phyloP scores from a whole-genome alignment of 2,888 invertebrate genomes.

The Synanthedon tipuliformis region DNA sequence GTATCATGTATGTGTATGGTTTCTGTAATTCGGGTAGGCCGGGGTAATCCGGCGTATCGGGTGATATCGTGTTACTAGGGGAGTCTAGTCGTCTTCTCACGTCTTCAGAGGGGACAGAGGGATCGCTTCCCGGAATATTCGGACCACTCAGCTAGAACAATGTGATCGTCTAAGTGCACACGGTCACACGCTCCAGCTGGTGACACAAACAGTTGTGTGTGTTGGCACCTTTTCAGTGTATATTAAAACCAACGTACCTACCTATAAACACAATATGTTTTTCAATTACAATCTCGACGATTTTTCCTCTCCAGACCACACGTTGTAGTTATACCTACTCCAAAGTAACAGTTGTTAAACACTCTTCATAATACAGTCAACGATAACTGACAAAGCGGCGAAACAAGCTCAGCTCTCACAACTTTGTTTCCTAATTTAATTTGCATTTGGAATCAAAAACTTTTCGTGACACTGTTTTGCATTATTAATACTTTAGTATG shows the following conservation, averaged over 20 bases:
- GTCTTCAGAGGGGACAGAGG: conserved; percentile 24
- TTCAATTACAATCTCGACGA: no score
- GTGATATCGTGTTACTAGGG: conserved; percentile 47
- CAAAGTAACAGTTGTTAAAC: conserved; percentile 31
- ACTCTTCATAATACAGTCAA: conserved; percentile 37
- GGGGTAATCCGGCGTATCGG: conserved; percentile 56
- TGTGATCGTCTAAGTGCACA: neutral
- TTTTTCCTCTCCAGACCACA: no score
- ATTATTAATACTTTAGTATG: conserved; percentile 67
- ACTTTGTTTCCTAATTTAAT: conserved; percentile 67
- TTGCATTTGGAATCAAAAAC: conserved; percentile 69
- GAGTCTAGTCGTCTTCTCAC: conserved; percentile 35
- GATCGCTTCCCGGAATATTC: neutral
- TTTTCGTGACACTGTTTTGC: conserved; percentile 71
- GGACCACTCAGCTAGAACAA: neutral
- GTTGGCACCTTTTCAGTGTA: neutral
- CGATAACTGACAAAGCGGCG: conserved; percentile 43
- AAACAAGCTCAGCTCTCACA: conserved; percentile 48
- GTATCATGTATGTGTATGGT: conserved; percentile 59
- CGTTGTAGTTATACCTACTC: no score
- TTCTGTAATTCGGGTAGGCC: conserved; percentile 64
- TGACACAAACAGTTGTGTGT: neutral
- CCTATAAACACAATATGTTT: no score
- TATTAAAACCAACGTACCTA: neutral
- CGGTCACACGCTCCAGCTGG: neutral